Conservation (phyloP, 2,113 vertebrate species). For the Aramus guarauna region DNA sequence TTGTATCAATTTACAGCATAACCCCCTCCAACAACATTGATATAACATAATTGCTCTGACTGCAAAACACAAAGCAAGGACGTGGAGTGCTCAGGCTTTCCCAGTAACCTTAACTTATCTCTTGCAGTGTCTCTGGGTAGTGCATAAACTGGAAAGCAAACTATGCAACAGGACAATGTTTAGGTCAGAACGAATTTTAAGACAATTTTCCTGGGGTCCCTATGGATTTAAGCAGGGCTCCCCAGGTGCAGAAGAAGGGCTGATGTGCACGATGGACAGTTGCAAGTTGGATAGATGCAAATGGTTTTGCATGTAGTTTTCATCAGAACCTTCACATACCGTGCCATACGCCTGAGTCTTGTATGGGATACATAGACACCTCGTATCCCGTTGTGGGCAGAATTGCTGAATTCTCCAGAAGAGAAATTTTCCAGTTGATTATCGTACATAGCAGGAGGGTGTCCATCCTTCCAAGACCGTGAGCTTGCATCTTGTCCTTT, state of each 20-base stretch:
- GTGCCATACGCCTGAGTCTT: rapidly evolving
- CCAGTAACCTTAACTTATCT: not conserved
- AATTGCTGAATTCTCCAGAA: not conserved
- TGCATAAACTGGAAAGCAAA: not conserved
- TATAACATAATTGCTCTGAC: conserved; percentile 61
- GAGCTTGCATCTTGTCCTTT: not conserved
- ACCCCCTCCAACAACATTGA: conserved; percentile 18
- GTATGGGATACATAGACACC: rapidly evolving
- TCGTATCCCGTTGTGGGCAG: not conserved
- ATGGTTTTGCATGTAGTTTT: not conserved
- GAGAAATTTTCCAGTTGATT: not conserved
- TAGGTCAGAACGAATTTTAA: not conserved
- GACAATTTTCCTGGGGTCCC: not conserved
- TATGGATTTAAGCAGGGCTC: not conserved
- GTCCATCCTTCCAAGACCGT: not conserved
- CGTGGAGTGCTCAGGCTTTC: not conserved
- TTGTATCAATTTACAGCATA: conserved; percentile 54
- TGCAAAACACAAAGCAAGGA: conserved; percentile 52
- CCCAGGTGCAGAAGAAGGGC: not conserved
- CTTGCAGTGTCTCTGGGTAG: not conserved
- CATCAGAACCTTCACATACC: not conserved
- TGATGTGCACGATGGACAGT: not conserved
- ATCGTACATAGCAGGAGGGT: not conserved
- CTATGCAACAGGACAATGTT: not conserved
- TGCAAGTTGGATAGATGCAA: not conserved